Evolutionary conservation across 1,140 invertebrate species (phyloP).

Genomic region (Platorchestia sp.): DNA sequence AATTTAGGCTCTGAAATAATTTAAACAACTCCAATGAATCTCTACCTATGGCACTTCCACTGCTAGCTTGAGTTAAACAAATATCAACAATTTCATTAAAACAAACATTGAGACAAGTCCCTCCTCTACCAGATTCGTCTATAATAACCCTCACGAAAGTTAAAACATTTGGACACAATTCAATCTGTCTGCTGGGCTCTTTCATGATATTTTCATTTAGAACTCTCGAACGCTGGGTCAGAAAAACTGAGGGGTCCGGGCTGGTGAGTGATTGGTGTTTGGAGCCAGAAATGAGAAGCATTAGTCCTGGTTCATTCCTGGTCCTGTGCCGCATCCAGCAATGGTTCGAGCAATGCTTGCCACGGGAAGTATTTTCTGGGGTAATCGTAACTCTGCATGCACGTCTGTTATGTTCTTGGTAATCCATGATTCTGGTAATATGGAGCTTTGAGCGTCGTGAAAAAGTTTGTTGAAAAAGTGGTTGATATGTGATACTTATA

Average conservation of each 20-base stretch:
- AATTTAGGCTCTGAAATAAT: no score
- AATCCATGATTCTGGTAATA: not conserved
- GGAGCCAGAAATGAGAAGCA: slow-evolving; percentile 26
- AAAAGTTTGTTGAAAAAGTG: not conserved
- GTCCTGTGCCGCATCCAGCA: slow-evolving; percentile 11
- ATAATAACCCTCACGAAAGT: not conserved
- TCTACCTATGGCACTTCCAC: no score
- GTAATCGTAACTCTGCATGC: not conserved
- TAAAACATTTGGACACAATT: slow-evolving; percentile 18
- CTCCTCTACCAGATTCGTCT: not conserved
- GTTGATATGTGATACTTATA: not conserved
- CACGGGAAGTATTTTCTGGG: not conserved
- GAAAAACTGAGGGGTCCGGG: slow-evolving; percentile 29
- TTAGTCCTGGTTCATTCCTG: slow-evolving; percentile 49
- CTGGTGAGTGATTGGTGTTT: slow-evolving; percentile 45
- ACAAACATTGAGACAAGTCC: no score
- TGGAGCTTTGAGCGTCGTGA: not conserved
- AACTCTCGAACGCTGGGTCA: slow-evolving; percentile 24
- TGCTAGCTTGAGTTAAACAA: no score
- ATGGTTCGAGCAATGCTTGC: slow-evolving; percentile 33
- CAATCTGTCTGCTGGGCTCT: slow-evolving; percentile 45
- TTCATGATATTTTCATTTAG: slow-evolving; percentile 53
- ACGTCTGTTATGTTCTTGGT: not conserved
- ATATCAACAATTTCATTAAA: no score
- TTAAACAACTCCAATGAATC: no score